Base-by-base conservation (phyloP, 2,113 vertebrate genomes). In the Amblyornis subalaris region DNA sequence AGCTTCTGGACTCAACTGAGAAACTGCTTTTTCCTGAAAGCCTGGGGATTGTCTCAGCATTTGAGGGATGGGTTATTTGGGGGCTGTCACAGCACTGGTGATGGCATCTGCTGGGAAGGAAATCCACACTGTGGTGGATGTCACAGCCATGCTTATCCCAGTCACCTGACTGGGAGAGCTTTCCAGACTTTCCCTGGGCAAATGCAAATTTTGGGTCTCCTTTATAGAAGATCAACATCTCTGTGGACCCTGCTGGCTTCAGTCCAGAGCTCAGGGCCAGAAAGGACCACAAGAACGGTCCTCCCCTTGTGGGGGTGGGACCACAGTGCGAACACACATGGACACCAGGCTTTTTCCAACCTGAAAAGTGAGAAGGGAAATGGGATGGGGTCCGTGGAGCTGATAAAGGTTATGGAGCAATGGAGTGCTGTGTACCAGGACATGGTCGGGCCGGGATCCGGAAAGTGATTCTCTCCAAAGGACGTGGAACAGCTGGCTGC, bases 401-500 rank as follows among this genome's bases (percentile, higher is more conserved):
- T 76, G 58, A 57, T 61, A 64, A 65, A 85, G 77, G 84, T 85
- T 85, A 62, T 29, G 20, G 62, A 92, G 87, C 35, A 91, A 78
- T 79, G 89, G 88, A 76, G 47, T n/a, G 22, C 38, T 72, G 1
- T 89, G 81, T 75, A 66, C 78, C 91, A 92, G 87, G 89, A 79
- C 2, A 0, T 0, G 2, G 55, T 10, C 0, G 1, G 75, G 74
- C 51, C 0, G 1, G 35, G 16, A 87, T 76, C 57, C 10, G 25
- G 91, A 93, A 90, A 65, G 26, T 35, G 72, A 74, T 93, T 66
- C 72, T 91, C 82, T 90, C 76, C 51, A 77, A 92, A 94, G 76
- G 69, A 80, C 3, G 0, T 74, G 76, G 83, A 96, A 64, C 81
- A 81, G 54, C 53, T 95, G 94, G 82, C 90, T 67, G 17, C 1